Evolutionary conservation across 2,113 vertebrate species (phyloP).

Genomic region (Limanda limanda): DNA sequence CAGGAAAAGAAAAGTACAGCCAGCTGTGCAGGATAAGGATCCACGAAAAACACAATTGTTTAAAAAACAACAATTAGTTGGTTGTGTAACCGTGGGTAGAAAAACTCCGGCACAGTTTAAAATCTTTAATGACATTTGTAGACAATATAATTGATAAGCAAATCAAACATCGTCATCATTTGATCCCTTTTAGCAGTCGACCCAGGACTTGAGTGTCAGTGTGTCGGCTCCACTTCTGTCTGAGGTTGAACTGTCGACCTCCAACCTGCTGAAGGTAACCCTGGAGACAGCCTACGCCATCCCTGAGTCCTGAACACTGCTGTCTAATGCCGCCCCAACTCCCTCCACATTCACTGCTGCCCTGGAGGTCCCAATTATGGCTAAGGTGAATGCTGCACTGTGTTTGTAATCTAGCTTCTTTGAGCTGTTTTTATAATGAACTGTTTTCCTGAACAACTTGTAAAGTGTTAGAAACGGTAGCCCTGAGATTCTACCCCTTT

Average conservation of each 20-base stretch:
- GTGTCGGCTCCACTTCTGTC: conserved; percentile 82
- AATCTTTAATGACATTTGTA: neutral
- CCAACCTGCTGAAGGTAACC: conserved; percentile 87
- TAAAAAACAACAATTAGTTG: neutral
- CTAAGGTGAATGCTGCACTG: conserved; percentile 78
- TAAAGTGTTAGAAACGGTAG: neutral
- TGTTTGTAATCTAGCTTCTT: neutral
- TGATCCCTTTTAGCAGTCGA: conserved; percentile 66
- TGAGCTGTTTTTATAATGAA: no score
- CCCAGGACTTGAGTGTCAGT: conserved; percentile 84
- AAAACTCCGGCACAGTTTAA: no score
- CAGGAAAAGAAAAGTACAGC: neutral
- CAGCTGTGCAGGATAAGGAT: no score
- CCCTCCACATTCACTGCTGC: conserved; percentile 83
- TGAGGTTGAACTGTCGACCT: conserved; percentile 70
- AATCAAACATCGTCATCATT: neutral
- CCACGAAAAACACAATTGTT: no score
- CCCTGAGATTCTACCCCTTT: no score
- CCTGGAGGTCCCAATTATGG: conserved; percentile 85
- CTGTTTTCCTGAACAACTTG: neutral
- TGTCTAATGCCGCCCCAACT: conserved; percentile 50
- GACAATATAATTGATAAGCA: no score
- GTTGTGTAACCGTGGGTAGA: neutral
- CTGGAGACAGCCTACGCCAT: conserved; percentile 90
- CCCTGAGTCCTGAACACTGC: conserved; percentile 83